phyloP scores from a whole-genome alignment of 2,113 vertebrate genomes.

The Neodon shergylaensis region DNA sequence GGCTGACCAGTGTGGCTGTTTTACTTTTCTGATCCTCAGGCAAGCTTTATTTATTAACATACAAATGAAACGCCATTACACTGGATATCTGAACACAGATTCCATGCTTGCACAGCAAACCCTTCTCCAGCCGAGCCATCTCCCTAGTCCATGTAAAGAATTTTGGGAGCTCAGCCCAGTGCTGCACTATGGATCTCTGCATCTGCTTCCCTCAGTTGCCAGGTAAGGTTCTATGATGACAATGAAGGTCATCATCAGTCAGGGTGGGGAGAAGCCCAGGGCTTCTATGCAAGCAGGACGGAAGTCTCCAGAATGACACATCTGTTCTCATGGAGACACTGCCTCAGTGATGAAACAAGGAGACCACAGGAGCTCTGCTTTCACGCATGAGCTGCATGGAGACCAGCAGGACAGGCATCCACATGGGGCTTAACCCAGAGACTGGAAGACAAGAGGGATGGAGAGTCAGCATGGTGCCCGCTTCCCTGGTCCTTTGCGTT shows the following conservation, averaged over 20 bases:
- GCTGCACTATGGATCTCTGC: too few species aligned
- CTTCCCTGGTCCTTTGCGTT: not conserved
- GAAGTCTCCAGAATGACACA: constrained; percentile 16
- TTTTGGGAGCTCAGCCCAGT: too few species aligned
- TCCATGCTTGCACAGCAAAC: not conserved
- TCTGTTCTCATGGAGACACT: constrained; percentile 8
- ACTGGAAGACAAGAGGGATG: not conserved
- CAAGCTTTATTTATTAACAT: too few species aligned
- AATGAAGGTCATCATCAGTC: not conserved
- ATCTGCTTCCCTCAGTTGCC: too few species aligned
- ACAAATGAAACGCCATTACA: too few species aligned
- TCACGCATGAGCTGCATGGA: not conserved
- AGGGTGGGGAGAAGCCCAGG: not conserved
- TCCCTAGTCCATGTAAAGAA: not conserved
- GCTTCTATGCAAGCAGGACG: not conserved
- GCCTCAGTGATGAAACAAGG: not conserved
- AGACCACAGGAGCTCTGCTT: not conserved
- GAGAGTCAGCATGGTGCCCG: not conserved
- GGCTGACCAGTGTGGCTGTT: too few species aligned
- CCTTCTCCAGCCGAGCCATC: not conserved
- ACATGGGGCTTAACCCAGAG: not conserved
- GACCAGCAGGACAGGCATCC: not conserved
- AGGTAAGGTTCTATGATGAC: too few species aligned
- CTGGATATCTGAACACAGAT: not conserved
- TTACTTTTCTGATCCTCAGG: too few species aligned